Conservation (phyloP, 2,888 invertebrate species). For the Erebia ligea region DNA sequence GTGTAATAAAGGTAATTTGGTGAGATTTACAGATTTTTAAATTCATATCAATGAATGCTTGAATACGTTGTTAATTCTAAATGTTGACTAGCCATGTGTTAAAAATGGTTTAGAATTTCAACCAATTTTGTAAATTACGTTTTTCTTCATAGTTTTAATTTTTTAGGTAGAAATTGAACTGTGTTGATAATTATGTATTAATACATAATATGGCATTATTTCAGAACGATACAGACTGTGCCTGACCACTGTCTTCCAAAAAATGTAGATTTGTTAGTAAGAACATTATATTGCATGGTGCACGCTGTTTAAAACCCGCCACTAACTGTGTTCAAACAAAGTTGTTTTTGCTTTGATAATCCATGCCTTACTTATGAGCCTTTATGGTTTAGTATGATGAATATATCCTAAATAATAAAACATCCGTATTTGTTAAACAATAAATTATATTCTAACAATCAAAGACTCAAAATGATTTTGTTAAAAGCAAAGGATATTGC, state of each 20-base stretch:
- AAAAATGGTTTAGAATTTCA: not conserved
- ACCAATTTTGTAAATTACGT: not conserved
- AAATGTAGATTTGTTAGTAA: constrained; percentile 84
- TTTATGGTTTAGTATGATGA: not conserved
- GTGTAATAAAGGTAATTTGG: no score
- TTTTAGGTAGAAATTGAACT: not conserved
- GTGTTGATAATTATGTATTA: constrained; percentile 30
- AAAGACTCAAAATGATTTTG: no score
- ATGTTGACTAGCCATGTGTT: no score
- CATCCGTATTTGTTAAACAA: no score
- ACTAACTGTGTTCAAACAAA: constrained; percentile 5
- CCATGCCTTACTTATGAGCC: not conserved
- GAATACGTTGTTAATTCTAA: no score
- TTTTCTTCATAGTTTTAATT: not conserved
- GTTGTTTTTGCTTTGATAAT: constrained; percentile 23
- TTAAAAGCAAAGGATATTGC: no score
- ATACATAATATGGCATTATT: constrained; percentile 47
- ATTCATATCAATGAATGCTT: no score
- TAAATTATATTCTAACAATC: no score
- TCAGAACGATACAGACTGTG: constrained; percentile 80
- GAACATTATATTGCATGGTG: constrained; percentile 67
- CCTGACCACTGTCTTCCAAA: constrained; percentile 81
- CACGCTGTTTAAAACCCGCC: constrained; percentile 32
- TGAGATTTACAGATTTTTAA: no score
- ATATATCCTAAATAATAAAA: no score